These are phyloP conservation scores for Myocastor coypus DNA, from an alignment of 2,113 vertebrate species.

Conservation along the genomic window DNA sequence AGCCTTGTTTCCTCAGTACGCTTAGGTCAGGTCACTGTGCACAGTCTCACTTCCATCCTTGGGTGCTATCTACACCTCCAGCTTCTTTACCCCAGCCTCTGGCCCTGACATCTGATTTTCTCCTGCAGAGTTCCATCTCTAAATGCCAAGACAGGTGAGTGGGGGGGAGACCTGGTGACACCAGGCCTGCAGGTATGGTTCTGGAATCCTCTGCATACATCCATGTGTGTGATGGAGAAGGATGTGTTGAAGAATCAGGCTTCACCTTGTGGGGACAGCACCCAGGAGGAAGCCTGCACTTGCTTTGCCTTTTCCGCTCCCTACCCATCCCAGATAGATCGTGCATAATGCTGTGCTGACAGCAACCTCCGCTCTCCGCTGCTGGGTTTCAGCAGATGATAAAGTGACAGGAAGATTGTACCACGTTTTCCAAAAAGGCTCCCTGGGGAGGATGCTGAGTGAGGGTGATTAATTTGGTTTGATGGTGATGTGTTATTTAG, in stretches of 20 bases:
- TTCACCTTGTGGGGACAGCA: neutral
- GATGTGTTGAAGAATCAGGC: neutral
- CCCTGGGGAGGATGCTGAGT: constrained; percentile 21
- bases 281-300: neutral
- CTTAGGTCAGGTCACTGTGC: rapidly evolving
- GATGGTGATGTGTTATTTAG: constrained; percentile 47
- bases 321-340: neutral
- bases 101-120: neutral
- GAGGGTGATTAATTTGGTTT: constrained; percentile 59
- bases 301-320: neutral
- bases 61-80: neutral
- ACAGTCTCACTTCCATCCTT: neutral
- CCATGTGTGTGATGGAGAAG: neutral
- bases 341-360: constrained; percentile 11
- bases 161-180: neutral
- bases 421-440: constrained; percentile 34
- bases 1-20: rapidly evolving
- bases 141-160: neutral
- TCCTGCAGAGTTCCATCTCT: neutral
- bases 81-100: neutral
- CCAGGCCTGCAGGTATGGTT: neutral
- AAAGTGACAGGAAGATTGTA: constrained; percentile 65
- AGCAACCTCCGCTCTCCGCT: neutral
- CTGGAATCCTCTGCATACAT: neutral
- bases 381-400: constrained; percentile 49